Base-by-base conservation (phyloP, 2,113 vertebrate genomes). In the Alectura lathami region DNA sequence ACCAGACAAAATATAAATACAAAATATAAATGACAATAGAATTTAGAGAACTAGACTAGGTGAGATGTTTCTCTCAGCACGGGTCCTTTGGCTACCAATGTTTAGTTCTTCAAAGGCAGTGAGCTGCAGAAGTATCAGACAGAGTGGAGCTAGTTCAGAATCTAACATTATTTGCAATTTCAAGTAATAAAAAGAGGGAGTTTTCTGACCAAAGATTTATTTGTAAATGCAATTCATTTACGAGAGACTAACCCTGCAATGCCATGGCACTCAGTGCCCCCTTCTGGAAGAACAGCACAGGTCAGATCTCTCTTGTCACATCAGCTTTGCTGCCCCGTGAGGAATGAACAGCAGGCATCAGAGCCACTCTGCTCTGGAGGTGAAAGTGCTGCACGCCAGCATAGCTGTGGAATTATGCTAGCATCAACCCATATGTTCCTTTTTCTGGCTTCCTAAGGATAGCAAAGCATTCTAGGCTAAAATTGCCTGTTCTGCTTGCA, bases 271-370 rank as follows among this genome's bases (percentile, higher is more conserved):
- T 16, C 18, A 53, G 24, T 13, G 53, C 50, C 32, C 40, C 36
- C 60, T 47, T 14, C 34, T 6, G n/a, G 53, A 26, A 48, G 45
- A 54, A 23, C 20, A 66, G 22, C 26, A 4, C 23, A 30, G 62
- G 22, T 63, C 53, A 32, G 36, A 64, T 30, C n/a, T 63, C 66
- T 62, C 0, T 0, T 22, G 13, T 66, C 1, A 3, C 8, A 5
- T 40, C 48, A 16, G 56, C 5, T 29, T 32, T 38, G 6, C 23
- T 29, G 29, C 53, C n/a, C 2, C 0, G 6, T 8, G 11, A 63
- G 32, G 82, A 77, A 34, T 0, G 56, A 56, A 13, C 6, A 7
- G n/a, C 3, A 26, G 43, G 67, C 45, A 47, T 6, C 13, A 5
- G 67, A 79, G 9, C 34, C 6, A 29, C 74, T 73, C 14, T 17